Evolutionary conservation across 1,140 invertebrate species (phyloP).

Genomic region (Eueides isabella): DNA sequence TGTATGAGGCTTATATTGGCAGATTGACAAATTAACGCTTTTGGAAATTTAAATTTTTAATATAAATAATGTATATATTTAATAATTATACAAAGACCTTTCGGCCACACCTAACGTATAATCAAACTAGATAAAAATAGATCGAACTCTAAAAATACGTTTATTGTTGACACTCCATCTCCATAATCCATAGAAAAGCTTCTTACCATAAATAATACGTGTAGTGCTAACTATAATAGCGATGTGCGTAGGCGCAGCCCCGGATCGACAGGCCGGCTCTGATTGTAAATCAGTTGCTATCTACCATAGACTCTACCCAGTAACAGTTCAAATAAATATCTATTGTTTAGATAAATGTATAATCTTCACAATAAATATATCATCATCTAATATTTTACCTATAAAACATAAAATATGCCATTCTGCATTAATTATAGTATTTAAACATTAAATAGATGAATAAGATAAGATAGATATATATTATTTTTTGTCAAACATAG

Average conservation of each 20-base stretch:
- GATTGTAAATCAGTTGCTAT: constrained; percentile 75
- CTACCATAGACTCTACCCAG: constrained; percentile 40
- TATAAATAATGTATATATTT: background rate
- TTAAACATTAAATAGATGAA: background rate
- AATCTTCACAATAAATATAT: background rate
- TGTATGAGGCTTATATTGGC: constrained; percentile 3
- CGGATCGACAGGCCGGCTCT: constrained; percentile 73
- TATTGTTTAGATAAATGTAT: constrained; percentile 22
- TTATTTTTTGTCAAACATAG: background rate
- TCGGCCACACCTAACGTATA: background rate
- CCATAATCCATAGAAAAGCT: constrained; percentile 78
- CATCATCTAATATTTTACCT: constrained; percentile 1
- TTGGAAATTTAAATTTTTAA: background rate
- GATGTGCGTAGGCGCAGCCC: constrained; percentile 69
- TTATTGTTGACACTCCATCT: constrained; percentile 77
- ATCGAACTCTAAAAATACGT: constrained; percentile 45
- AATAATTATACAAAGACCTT: background rate
- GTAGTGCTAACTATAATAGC: constrained; percentile 75
- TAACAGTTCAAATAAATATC: constrained; percentile 40
- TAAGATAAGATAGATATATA: background rate
- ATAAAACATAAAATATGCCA: background rate
- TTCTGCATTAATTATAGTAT: background rate
- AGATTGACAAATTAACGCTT: constrained; percentile 2
- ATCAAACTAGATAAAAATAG: constrained; percentile 38
- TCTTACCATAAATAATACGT: constrained; percentile 81